Evolutionary conservation across 2,113 vertebrate species (phyloP).

Genomic region (Callospermophilus lateralis): DNA sequence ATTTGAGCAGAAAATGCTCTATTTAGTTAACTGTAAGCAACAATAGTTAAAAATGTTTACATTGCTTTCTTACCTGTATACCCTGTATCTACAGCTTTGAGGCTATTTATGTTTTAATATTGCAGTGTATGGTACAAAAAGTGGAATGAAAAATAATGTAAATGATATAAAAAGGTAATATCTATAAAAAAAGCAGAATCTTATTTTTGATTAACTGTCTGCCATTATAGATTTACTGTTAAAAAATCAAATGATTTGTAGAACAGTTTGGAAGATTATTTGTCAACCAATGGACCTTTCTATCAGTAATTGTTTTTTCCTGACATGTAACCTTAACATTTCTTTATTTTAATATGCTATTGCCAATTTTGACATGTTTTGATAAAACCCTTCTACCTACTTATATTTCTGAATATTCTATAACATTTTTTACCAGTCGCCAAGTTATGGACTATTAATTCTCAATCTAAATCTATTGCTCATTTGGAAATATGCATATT

Average conservation of each 20-base stretch:
- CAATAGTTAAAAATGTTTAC: background rate
- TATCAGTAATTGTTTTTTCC: background rate
- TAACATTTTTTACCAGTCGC: background rate
- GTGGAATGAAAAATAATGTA: background rate
- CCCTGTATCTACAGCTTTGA: background rate
- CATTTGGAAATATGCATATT: background rate
- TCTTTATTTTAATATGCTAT: constrained; percentile 34
- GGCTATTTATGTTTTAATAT: background rate
- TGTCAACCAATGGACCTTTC: background rate
- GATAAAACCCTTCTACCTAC: background rate
- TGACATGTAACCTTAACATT: background rate
- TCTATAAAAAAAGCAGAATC: background rate
- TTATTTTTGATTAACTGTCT: constrained; percentile 12
- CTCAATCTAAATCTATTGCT: background rate
- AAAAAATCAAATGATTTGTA: background rate
- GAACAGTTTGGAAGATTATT: constrained; percentile 1
- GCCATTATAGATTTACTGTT: background rate
- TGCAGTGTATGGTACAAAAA: background rate
- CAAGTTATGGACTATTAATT: background rate
- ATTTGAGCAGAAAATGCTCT: background rate
- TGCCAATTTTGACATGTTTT: background rate
- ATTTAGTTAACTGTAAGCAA: background rate
- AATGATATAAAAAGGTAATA: background rate
- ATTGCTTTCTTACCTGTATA: background rate
- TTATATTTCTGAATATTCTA: background rate